Conservation (phyloP, 2,797 vertebrate species). For the Notolabrus celidotus region DNA sequence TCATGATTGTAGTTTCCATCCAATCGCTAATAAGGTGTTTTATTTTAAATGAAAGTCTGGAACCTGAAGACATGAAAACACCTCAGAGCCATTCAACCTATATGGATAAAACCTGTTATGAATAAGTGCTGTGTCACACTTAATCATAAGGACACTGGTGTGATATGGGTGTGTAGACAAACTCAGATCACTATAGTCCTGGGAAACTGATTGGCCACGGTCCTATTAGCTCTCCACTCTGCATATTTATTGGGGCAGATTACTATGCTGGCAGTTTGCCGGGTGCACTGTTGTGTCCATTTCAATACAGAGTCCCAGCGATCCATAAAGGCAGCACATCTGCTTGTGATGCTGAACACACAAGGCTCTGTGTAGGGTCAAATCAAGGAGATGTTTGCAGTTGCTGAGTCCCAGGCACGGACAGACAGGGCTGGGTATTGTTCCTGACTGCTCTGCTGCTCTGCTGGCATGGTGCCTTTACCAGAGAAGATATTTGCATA, state of each 20-base stretch:
- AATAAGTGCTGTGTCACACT: neutral
- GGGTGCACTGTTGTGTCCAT: constrained; percentile 50
- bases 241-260: constrained; percentile 63
- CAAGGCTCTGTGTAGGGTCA: constrained; percentile 69
- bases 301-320: constrained; percentile 57
- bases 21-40: too few species aligned
- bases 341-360: constrained; percentile 79
- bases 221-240: constrained; percentile 34
- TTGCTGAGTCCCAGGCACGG: constrained; percentile 48
- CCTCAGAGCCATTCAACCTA: neutral
- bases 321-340: constrained; percentile 69
- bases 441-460: constrained; percentile 59
- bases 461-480: constrained; percentile 55
- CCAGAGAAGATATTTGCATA: constrained; percentile 60
- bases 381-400: constrained; percentile 72
- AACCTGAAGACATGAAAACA: too few species aligned
- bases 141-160: neutral
- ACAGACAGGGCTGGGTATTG: constrained; percentile 63
- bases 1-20: too few species aligned
- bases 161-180: constrained; percentile 6
- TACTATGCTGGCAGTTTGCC: constrained; percentile 63
- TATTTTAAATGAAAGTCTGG: too few species aligned
- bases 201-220: constrained; percentile 23
- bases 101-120: neutral
- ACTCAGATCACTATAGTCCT: constrained; percentile 7